Percentiles rank a stretch among this genome's conserved stretches.
phyloP scores from a whole-genome alignment of 2,888 invertebrate species.

The Mythimna impura region DNA sequence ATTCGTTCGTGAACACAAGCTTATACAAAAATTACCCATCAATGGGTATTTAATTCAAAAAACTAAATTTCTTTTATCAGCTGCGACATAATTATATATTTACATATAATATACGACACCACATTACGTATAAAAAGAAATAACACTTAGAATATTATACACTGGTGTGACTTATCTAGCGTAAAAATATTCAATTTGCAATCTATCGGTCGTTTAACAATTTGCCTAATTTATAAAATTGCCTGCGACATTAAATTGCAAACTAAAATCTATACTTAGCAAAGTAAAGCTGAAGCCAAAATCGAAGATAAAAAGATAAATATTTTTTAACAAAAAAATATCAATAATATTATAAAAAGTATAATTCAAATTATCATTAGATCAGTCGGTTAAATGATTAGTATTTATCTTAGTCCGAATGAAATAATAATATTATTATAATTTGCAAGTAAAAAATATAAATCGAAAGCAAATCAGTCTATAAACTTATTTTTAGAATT shows the following conservation, averaged over 20 bases:
- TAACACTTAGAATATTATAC: slow-evolving; percentile 75
- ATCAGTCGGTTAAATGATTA: slow-evolving; percentile 83
- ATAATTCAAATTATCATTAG: slow-evolving; percentile 74
- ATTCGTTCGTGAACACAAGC: slow-evolving; percentile 22
- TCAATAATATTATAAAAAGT: slow-evolving; percentile 33
- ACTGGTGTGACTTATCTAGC: slow-evolving; percentile 70
- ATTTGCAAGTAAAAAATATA: slow-evolving; percentile 67
- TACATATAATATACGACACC: slow-evolving; percentile 61
- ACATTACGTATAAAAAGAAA: slow-evolving; percentile 71
- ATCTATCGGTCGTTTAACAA: slow-evolving; percentile 66
- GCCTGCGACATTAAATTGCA: slow-evolving; percentile 69
- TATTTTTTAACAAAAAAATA: slow-evolving; percentile 62
- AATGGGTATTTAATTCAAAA: slow-evolving; percentile 15
- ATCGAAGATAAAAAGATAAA: slow-evolving; percentile 70
- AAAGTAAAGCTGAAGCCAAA: slow-evolving; percentile 84
- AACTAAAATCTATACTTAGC: slow-evolving; percentile 71
- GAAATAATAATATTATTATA: slow-evolving; percentile 70
- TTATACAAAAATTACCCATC: slow-evolving; percentile 18
- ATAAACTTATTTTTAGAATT: slow-evolving; percentile 85
- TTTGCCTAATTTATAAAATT: slow-evolving; percentile 68
- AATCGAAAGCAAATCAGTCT: slow-evolving; percentile 88
- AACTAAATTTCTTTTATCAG: slow-evolving; percentile 23
- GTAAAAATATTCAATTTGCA: slow-evolving; percentile 67
- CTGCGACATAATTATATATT: slow-evolving; percentile 63
- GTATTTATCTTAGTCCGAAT: slow-evolving; percentile 73